Base-by-base conservation (phyloP, 2,888 invertebrate species). In the Chrysodeixis includens region DNA sequence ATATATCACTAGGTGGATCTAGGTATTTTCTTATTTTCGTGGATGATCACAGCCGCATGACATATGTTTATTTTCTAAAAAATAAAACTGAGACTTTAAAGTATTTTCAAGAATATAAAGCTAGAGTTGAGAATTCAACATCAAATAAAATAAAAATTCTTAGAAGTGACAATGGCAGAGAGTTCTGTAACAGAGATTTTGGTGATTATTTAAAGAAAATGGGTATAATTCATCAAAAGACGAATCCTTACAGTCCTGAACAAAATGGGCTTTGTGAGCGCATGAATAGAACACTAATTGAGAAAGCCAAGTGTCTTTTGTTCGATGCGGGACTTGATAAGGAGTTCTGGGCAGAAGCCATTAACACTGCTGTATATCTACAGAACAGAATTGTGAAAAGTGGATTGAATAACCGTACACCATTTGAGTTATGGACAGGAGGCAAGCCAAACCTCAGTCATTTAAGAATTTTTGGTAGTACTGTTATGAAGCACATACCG, bases 381-480 rank as follows among this genome's bases (percentile, higher is more conserved):
- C 26, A 6, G 6, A 26, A 26, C 26, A 26, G 26, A 26, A 26
- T n/a, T n/a, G n/a, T n/a, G n/a, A n/a, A n/a, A n/a, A n/a, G n/a
- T n/a, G n/a, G n/a, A n/a, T n/a, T n/a, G n/a, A n/a, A n/a, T n/a
- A n/a, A n/a, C n/a, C n/a, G n/a, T n/a, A n/a, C 8, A 30, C 9
- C 26, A 26, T 26, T 26, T 54, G 63, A 64, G 30, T 46, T 55
- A 6, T 66, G 57, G 66, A 58, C 1, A 1, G 35, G 49, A 0
- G n/a, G 12, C 12, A 70, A 66, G n/a, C 70, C 70, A 56, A 51
- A 70, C 55, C 53, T 70, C 1, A 46, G 58, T 22, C 66, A 70
- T 12, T 4, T 66, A 5, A 26, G 63, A 5, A 12, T 70, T 12
- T 70, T 70, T 51, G 66, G 63, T 3, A 66, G 70, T 32, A 14